Base-by-base conservation (phyloP, 2,888 invertebrate genomes). In the Lacanobia wlatinum region DNA sequence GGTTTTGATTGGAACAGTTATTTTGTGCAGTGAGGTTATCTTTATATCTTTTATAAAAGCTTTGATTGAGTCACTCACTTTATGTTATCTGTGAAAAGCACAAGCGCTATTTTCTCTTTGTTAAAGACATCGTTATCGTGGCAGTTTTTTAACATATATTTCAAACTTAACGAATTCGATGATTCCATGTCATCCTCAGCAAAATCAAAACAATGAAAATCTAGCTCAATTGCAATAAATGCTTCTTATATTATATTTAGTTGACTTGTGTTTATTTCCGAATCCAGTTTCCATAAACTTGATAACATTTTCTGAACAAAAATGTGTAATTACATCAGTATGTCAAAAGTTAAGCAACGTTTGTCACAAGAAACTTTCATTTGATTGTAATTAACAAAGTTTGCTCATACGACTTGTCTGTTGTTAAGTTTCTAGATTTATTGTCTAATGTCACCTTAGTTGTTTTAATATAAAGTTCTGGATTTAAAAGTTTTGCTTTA, bases 371-470 rank as follows among this genome's bases (percentile, higher is more conserved):
- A 70, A 82, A 79, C 72, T 82, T 84, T 68, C 67, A 73, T 81
- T 76, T 76, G 76, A 74, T 84, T 82, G 79, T 82, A 84, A 83
- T 83, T 83, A 84, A 79, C 82, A 76, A 83, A 83, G 75, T 83
- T 84, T 43, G 23, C 61, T 83, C 62, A 76, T 81, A 76, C 65
- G 74, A 71, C 59, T 76, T 62, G 72, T 68, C 69, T 84, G 69
- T 80, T 73, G 62, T 67, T 65, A 71, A 74, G 71, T 76, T 68
- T 68, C 66, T 64, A 55, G 73, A 79, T 76, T 82, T 72, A 79
- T 72, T 68, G 70, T 75, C 48, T 59, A 55, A 70, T 69, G 59
- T 70, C 65, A 59, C 63, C 43, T 55, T 14, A 63, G 46, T 68
- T 70, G 66, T 59, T 77, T 69, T 73, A 52, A 60, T 46, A 66